A percentile compares a stretch with the other conserved stretches of the same genome.
These are phyloP conservation scores for Pentalonia nigronervosa DNA, from an alignment of 1,140 invertebrate species.

Conservation along the genomic window DNA sequence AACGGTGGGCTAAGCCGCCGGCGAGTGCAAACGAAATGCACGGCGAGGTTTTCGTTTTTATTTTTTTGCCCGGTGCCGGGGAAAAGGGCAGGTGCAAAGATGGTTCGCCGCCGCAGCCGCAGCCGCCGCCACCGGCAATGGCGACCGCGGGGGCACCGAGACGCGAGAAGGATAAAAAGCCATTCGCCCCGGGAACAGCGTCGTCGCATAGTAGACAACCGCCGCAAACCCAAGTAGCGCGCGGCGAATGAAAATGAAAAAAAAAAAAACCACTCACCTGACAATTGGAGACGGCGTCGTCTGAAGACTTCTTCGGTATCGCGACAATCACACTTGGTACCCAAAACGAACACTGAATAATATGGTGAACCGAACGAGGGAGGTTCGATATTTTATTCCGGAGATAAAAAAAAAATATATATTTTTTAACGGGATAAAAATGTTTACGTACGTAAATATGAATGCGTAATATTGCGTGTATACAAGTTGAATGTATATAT, in stretches of 20 bases:
- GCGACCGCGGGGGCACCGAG: background rate
- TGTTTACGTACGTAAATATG: background rate
- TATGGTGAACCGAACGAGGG: background rate
- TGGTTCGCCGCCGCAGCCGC: no score
- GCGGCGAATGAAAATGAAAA: background rate
- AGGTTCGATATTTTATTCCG: background rate
- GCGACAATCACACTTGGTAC: background rate
- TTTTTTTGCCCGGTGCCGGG: background rate
- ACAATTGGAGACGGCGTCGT: background rate
- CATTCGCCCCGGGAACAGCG: no score
- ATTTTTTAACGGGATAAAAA: background rate
- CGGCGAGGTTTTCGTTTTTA: background rate
- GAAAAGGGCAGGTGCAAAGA: conserved; percentile 15
- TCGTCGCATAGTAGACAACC: no score
- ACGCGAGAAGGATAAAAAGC: background rate
- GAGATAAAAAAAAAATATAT: conserved; percentile 14
- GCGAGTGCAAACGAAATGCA: background rate
- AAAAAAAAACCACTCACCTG: conserved; percentile 20
- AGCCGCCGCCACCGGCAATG: no score
- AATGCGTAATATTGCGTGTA: background rate
- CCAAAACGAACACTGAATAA: background rate
- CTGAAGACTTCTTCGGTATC: background rate
- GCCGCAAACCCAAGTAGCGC: no score
- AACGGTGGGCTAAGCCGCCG: conserved; percentile 1
- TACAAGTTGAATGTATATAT: background rate